Base-by-base conservation (phyloP, 1,140 invertebrate genomes). In the Gryon sp. region DNA sequence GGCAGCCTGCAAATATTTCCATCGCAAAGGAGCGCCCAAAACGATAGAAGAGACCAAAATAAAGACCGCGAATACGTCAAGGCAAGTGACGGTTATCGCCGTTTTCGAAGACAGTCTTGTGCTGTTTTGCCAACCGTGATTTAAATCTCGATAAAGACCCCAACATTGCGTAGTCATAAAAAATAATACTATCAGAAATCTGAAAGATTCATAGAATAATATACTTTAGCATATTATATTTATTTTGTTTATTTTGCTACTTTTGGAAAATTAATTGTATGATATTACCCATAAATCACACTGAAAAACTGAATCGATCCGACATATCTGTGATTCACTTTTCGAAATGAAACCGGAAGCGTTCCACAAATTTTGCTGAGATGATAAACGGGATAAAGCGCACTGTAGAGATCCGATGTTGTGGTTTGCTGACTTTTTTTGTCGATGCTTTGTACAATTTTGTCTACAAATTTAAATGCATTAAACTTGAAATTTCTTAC, bases 101-200 rank as follows among this genome's bases (percentile, higher is more conserved):
- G 84, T 85, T 41, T 82, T 69, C 22, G 84, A 86, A 18, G 84
- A 86, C n/a, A 89, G 38, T 53, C 87, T 81, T 0, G 83, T 88
- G 30, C 87, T 88, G 4, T 87, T 80, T 38, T 81, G 68, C 86
- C 86, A 88, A 2, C 87, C 88, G n/a, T 86, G 69, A 34, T 79
- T 80, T 6, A 89, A 20, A 46, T 89, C 88, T 50, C 86, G 69
- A 78, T 83, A 88, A 0, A 88, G 50, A 5, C 87, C 87, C 80
- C 80, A 89, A 12, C 62, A 78, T 53, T 84, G 80, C 0, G 74
- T 43, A 5, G 50, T 32, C 40, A 53, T 19, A 2, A 84, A 69
- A 4, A 82, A 76, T 1, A 82, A 34, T 1, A 70, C 66, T 1
- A 70, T 19, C 2, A 60, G 43, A 5, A 70, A 0, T 38, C 66